A percentile compares a stretch with the other conserved stretches of the same genome.
phyloP scores from a whole-genome alignment of 1,140 invertebrate species.

The Schlechtendalia chinensis region DNA sequence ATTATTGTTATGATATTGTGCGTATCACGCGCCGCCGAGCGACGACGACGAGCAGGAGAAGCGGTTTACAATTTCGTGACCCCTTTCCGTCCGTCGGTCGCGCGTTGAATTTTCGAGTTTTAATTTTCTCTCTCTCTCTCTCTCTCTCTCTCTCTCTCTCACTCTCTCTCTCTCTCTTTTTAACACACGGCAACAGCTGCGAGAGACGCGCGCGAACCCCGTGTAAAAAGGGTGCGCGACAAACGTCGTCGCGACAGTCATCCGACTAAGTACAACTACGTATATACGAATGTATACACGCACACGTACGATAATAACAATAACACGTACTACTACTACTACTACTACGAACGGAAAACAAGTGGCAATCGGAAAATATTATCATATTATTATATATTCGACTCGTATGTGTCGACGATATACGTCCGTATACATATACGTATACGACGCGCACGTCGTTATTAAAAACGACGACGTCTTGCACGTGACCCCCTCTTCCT shows the following conservation, averaged over 20 bases:
- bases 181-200: slow-evolving; percentile 42
- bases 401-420: neutral
- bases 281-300: neutral
- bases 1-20: too few relatives aligned
- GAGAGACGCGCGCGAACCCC: slow-evolving; percentile 18
- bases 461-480: slow-evolving; percentile 42
- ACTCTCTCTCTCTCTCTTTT: slow-evolving; percentile 6
- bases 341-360: slow-evolving; percentile 37
- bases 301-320: slow-evolving; percentile 7
- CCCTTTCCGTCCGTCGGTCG: slow-evolving; percentile 33
- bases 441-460: neutral
- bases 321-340: too few relatives aligned
- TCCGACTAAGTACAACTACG: neutral
- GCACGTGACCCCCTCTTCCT: slow-evolving; percentile 5
- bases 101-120: slow-evolving; percentile 40
- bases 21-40: too few relatives aligned
- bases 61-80: slow-evolving; percentile 40
- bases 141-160: too few relatives aligned
- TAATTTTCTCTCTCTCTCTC: too few relatives aligned
- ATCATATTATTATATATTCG: slow-evolving; percentile 33
- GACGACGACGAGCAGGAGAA: neutral
- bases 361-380: slow-evolving; percentile 27
- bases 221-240: slow-evolving; percentile 32
- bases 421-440: neutral
- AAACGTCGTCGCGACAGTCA: slow-evolving; percentile 25